A percentile compares a stretch with the other conserved stretches of the same genome.
Evolutionary conservation across 92 coral and sea anemone genomes (phyloP).

Genomic region (Zoanthus sansibaricus): DNA sequence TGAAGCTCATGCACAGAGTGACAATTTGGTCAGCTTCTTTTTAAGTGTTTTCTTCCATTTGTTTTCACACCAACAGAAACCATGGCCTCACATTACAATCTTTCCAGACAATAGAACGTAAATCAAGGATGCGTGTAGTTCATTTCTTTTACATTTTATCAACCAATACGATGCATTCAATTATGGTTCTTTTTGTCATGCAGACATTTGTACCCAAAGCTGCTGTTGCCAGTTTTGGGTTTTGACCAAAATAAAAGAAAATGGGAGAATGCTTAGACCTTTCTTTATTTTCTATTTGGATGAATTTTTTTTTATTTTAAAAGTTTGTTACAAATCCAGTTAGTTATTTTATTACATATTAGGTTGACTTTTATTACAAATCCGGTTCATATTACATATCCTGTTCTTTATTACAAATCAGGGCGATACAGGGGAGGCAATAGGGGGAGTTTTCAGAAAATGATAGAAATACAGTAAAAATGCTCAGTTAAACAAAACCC

Average conservation of each 20-base stretch:
- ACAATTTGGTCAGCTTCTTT: constrained; percentile 34
- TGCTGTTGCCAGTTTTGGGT: neutral
- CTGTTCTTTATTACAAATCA: neutral
- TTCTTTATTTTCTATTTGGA: constrained; percentile 37
- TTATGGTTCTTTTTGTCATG: constrained; percentile 16
- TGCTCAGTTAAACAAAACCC: constrained; percentile 35
- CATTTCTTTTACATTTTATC: constrained; percentile 21
- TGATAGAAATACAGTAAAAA: constrained; percentile 29
- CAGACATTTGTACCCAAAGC: constrained; percentile 34
- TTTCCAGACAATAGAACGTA: constrained; percentile 21
- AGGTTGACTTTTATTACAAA: too few relatives aligned
- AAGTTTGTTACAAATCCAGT: neutral
- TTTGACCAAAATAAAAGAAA: constrained; percentile 15
- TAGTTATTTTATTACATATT: too few relatives aligned
- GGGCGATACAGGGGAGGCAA: neutral
- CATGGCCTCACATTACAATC: constrained; percentile 25
- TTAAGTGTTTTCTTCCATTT: constrained; percentile 34
- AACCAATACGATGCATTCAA: constrained; percentile 26
- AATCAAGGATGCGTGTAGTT: constrained; percentile 9
- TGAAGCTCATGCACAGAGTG: constrained; percentile 37
- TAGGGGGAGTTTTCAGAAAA: constrained; percentile 15
- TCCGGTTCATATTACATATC: too few relatives aligned
- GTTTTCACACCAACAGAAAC: constrained; percentile 37
- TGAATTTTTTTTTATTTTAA: constrained; percentile 26
- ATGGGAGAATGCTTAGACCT: constrained; percentile 18